Evolutionary conservation across 2,888 invertebrate genomes (phyloP).

Genomic region (Tromatobia lineatoria): DNA sequence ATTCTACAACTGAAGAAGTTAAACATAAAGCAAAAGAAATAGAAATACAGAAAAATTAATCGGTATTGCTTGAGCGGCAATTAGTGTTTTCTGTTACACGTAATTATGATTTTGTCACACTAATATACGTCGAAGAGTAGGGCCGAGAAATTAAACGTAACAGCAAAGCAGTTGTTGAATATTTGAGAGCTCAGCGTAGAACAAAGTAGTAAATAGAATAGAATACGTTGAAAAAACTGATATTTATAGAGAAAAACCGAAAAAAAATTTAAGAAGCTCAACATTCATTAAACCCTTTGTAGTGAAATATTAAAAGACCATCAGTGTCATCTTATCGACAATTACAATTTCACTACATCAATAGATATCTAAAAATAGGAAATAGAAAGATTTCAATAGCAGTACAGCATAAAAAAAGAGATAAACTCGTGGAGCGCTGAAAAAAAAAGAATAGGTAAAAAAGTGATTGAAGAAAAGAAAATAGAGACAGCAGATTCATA

Average conservation of each 20-base stretch:
- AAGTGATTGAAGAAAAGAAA: slow-evolving; percentile 18
- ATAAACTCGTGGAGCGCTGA: background rate
- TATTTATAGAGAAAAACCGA: slow-evolving; percentile 21
- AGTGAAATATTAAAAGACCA: background rate
- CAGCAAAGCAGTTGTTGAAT: background rate
- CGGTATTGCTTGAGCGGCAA: too few relatives aligned
- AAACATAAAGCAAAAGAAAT: too few relatives aligned
- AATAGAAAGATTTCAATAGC: background rate
- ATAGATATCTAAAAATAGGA: background rate
- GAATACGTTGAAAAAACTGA: background rate
- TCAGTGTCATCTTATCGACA: background rate
- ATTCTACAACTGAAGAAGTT: too few relatives aligned
- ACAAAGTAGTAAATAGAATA: background rate
- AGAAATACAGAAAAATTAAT: too few relatives aligned
- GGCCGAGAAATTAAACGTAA: background rate
- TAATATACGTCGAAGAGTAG: background rate
- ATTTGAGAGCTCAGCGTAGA: background rate
- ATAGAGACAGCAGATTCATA: slow-evolving; percentile 51
- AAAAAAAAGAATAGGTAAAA: slow-evolving; percentile 27
- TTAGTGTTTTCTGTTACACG: too few relatives aligned
- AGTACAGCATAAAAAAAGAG: background rate
- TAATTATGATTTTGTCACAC: too few relatives aligned
- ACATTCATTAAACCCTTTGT: background rate
- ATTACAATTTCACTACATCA: background rate
- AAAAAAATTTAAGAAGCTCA: background rate